A percentile compares a stretch with the other conserved stretches of the same genome.
phyloP scores from a whole-genome alignment of 1,140 invertebrate species.

The Lepeophtheirus salmonis region DNA sequence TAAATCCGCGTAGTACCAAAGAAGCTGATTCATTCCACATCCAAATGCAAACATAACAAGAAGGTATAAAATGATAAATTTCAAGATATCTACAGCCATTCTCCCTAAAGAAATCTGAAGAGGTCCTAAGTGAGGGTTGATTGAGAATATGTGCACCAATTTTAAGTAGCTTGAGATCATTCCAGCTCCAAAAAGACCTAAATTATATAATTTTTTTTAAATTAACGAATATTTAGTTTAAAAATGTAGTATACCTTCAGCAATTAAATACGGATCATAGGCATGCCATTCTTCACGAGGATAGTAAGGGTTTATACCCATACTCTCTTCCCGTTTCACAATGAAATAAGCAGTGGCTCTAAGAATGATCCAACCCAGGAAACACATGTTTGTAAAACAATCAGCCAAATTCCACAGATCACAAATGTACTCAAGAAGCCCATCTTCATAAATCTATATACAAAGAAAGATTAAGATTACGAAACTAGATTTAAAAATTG shows the following conservation, averaged over 20 bases:
- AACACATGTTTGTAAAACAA: slow-evolving; percentile 81
- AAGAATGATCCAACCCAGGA: slow-evolving; percentile 71
- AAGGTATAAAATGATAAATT: slow-evolving; percentile 81
- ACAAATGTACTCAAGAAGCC: slow-evolving; percentile 65
- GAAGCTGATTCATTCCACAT: slow-evolving; percentile 70
- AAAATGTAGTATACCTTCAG: slow-evolving; percentile 45
- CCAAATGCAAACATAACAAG: slow-evolving; percentile 72
- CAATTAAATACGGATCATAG: slow-evolving; percentile 79
- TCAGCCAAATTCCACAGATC: slow-evolving; percentile 96
- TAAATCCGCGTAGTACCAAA: slow-evolving; percentile 87
- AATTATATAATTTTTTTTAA: background rate
- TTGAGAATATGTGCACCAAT: slow-evolving; percentile 83
- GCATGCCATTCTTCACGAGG: slow-evolving; percentile 71
- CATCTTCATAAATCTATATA: slow-evolving; percentile 38
- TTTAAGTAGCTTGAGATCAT: slow-evolving; percentile 50
- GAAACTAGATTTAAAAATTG: no score
- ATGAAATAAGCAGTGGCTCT: slow-evolving; percentile 21
- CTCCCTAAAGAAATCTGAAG: slow-evolving; percentile 66
- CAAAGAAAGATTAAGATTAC: background rate
- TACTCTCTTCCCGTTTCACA: slow-evolving; percentile 44
- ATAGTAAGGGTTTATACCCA: slow-evolving; percentile 53
- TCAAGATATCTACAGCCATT: slow-evolving; percentile 82
- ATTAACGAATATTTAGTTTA: slow-evolving; percentile 36
- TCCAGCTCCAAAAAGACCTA: slow-evolving; percentile 16
- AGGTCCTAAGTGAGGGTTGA: slow-evolving; percentile 80